phyloP scores from a whole-genome alignment of 2,113 vertebrate species.

The Solea solea region DNA sequence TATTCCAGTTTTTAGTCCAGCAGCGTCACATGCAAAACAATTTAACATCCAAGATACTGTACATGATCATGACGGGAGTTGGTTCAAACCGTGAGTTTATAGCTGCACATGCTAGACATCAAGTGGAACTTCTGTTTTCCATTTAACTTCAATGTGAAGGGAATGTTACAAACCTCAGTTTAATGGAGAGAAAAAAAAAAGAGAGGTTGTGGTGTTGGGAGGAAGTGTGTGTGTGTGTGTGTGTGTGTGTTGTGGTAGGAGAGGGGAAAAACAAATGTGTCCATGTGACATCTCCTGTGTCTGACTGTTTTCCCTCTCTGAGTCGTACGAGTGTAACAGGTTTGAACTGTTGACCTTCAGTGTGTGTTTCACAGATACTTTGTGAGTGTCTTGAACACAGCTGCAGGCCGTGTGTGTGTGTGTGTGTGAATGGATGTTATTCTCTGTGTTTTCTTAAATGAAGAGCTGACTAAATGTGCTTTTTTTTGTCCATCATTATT shows the following conservation, averaged over 20 bases:
- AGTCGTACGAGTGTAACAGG: constrained; percentile 39
- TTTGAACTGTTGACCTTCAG: constrained; percentile 29
- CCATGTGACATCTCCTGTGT: constrained; percentile 62
- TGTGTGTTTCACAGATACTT: constrained; percentile 49
- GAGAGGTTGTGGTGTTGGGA: constrained; percentile 35
- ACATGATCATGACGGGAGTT: constrained; percentile 63
- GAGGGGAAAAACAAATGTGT: constrained; percentile 43
- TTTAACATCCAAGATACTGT: constrained; percentile 79
- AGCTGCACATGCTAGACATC: constrained; percentile 59
- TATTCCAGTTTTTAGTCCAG: constrained; percentile 54
- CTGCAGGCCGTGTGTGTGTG: constrained; percentile 53
- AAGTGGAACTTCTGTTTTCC: constrained; percentile 59
- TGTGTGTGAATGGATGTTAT: constrained; percentile 40
- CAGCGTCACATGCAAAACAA: constrained; percentile 58
- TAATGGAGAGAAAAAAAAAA: constrained; percentile 32
- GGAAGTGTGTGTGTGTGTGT: constrained; percentile 13
- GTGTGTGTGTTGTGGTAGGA: constrained; percentile 20
- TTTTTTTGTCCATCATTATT: constrained; percentile 26
- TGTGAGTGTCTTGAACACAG: constrained; percentile 40
- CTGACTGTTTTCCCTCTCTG: constrained; percentile 42
- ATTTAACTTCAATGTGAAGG: constrained; percentile 75
- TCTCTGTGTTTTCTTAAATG: constrained; percentile 54
- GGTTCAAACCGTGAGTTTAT: constrained; percentile 51
- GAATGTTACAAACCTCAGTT: constrained; percentile 74
- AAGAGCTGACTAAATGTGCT: constrained; percentile 64